Evolutionary conservation across 2,797 vertebrate genomes (phyloP), one percentile per base, ranked within the genome.

Genomic region (Malurus splendens): DNA sequence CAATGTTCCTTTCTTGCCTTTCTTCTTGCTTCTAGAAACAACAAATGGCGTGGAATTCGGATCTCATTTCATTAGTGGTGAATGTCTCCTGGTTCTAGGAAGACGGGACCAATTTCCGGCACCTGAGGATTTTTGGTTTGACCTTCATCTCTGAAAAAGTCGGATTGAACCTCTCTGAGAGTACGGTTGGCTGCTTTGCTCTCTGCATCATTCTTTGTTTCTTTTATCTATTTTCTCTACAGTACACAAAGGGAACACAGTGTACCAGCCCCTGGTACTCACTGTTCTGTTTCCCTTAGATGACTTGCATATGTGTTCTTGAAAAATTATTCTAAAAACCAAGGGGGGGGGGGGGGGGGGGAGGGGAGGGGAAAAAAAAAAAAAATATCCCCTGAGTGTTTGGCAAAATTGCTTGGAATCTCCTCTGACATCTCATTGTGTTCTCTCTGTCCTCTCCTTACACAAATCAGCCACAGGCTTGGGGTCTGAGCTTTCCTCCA

Each of bases 261-360:
- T 96, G 95, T 96, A 95, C 95, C 79, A 93, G 89, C 80, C 90
- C 77, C 67, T 71, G 79, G 93, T 94, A 96, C 95, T 96, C 87
- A 88, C 82, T 95, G 95, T 96, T 96, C 96, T 88, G 79, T 96
- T 95, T 93, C 80, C 93, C 90, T 96, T 94, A 96, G 91, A 97
- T 96, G 96, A 97, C 96, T 97, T 91, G 79, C 90, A 96, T 92
- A 96, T 96, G 94, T 96, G 94, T 68, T 95, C 87, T 96, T 96
- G 90, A 96, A 94, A 95, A 95, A 93, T 92, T 95, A 95, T 94
- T 96, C 94, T 92, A 87, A 96, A 95, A 97, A 94, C 94, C 93
- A 95, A 84, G 51, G 89, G 68, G 25, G 41, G 17, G 20, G 79
- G 89, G 95, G 79, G 89, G 95, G 7, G 32, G 32, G 32, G 32